Evolutionary conservation across 1,140 invertebrate species (phyloP).

Genomic region (Brachionus manjavacas): DNA sequence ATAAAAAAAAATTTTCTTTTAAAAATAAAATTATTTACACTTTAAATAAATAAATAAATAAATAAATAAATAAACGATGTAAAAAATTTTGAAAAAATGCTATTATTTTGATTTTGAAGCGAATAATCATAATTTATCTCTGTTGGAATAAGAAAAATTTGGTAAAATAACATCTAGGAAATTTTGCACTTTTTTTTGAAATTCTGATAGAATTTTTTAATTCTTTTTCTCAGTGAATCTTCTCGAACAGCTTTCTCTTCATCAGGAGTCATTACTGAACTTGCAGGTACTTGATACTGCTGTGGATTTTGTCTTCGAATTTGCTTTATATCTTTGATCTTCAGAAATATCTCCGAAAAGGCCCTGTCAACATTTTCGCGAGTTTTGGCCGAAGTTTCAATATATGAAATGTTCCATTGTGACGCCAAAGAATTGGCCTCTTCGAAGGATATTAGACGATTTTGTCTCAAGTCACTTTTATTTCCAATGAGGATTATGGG

Average conservation of each 20-base stretch:
- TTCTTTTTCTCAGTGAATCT: slow-evolving; percentile 1
- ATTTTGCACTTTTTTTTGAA: slow-evolving; percentile 37
- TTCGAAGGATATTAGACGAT: slow-evolving; percentile 77
- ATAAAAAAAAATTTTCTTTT: neutral
- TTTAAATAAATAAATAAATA: neutral
- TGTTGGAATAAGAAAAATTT: neutral
- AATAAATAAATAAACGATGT: neutral
- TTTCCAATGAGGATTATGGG: slow-evolving; percentile 96
- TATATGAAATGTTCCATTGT: slow-evolving; percentile 92
- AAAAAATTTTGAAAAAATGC: neutral
- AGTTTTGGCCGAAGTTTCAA: slow-evolving; percentile 98
- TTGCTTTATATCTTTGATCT: slow-evolving; percentile 34
- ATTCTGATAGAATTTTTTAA: slow-evolving; percentile 41
- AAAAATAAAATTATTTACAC: slow-evolving; percentile 1
- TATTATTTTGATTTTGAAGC: neutral
- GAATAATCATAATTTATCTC: neutral
- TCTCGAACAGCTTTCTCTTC: slow-evolving; percentile 30
- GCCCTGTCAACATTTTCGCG: slow-evolving; percentile 82
- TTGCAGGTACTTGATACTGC: slow-evolving; percentile 16
- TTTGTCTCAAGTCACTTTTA: slow-evolving; percentile 91
- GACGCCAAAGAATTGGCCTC: slow-evolving; percentile 80
- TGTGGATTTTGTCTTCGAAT: neutral
- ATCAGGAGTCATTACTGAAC: neutral
- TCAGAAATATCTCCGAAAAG: slow-evolving; percentile 41
- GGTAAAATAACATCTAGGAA: neutral